phyloP scores from a whole-genome alignment of 2,888 invertebrate species.

The Carpatolechia fugitivella region DNA sequence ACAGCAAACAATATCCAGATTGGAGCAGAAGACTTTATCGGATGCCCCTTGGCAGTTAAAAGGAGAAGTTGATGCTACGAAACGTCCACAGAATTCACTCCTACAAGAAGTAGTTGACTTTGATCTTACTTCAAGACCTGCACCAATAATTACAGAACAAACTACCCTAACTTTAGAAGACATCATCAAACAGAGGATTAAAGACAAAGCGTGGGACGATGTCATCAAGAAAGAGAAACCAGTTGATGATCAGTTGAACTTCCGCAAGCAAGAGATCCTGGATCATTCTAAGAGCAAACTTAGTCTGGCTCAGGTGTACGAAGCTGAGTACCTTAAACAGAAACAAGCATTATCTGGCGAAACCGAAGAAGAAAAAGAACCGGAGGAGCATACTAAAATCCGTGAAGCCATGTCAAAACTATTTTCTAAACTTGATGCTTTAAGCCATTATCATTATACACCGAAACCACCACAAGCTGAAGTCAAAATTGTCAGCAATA shows the following conservation, averaged over 20 bases:
- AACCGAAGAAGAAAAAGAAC: conserved; percentile 81
- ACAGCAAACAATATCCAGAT: conserved; percentile 81
- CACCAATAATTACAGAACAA: conserved; percentile 95
- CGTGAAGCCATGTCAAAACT: conserved; percentile 85
- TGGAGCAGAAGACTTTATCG: conserved; percentile 86
- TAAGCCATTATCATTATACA: conserved; percentile 96
- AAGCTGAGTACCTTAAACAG: conserved; percentile 89
- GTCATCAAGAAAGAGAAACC: conserved; percentile 93
- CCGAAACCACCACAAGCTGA: conserved; percentile 93
- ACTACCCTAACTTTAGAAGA: conserved; percentile 93
- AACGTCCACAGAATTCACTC: conserved; percentile 94
- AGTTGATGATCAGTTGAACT: conserved; percentile 88
- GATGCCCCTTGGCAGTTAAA: conserved; percentile 96
- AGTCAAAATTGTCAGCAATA: conserved; percentile 92
- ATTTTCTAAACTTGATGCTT: conserved; percentile 92
- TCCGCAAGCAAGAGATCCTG: conserved; percentile 91
- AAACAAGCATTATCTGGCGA: conserved; percentile 78
- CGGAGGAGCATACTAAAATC: conserved; percentile 89
- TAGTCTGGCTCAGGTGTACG: conserved; percentile 96
- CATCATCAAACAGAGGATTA: conserved; percentile 93
- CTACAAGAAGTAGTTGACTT: conserved; percentile 95
- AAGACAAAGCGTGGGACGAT: conserved; percentile 96
- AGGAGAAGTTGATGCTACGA: conserved; percentile 90
- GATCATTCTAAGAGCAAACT: conserved; percentile 97
- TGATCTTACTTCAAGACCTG: conserved; percentile 89